Conservation (phyloP, 2,113 vertebrate species). For the Bubo blakistoni region DNA sequence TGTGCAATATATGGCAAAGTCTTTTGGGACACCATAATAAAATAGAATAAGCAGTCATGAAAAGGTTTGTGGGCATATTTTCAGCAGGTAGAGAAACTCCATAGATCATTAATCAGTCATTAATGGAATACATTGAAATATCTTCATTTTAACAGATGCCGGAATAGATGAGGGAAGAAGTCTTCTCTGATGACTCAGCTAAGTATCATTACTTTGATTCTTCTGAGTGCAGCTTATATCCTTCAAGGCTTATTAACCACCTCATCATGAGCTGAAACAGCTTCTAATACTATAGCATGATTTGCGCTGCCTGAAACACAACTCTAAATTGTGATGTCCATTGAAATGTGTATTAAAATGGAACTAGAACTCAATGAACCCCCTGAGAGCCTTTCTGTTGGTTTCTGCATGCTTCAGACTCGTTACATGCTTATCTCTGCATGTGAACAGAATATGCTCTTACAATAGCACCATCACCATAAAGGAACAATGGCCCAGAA, state of each 20-base stretch:
- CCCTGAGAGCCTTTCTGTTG: neutral
- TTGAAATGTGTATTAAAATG: conserved; percentile 20
- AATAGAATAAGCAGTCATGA: conserved; percentile 2
- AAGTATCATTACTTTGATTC: conserved; percentile 51
- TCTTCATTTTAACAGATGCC: conserved; percentile 46
- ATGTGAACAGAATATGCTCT: neutral
- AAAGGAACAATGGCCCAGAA: neutral
- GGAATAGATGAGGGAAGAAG: conserved; percentile 37
- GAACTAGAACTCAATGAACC: neutral
- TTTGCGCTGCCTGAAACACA: conserved; percentile 31
- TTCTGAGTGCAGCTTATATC: conserved; percentile 23
- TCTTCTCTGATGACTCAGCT: conserved; percentile 50
- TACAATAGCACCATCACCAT: neutral
- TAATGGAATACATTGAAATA: conserved; percentile 42
- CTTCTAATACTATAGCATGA: conserved; percentile 17
- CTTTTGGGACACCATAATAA: neutral
- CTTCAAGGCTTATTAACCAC: conserved; percentile 61
- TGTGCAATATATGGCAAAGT: neutral
- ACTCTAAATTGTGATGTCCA: neutral
- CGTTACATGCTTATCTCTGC: neutral
- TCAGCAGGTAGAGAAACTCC: conserved; percentile 22
- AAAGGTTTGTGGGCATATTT: neutral
- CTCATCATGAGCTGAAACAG: conserved; percentile 32
- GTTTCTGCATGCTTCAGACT: neutral
- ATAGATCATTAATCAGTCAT: conserved; percentile 49